Base-by-base conservation (phyloP, 2,797 vertebrate species). In the Ctenochaetus hawaiiensis region DNA sequence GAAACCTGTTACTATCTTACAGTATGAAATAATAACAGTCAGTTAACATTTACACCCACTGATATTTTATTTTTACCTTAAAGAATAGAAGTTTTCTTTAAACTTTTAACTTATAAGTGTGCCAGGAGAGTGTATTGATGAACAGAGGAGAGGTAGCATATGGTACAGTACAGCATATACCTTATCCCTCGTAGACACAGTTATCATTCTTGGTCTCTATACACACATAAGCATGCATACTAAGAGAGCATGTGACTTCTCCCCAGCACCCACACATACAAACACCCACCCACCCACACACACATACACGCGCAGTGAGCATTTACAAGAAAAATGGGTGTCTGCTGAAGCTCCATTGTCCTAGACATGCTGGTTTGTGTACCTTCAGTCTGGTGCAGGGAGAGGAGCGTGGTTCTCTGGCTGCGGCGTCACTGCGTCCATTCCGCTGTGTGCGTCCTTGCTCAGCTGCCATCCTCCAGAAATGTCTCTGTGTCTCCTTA, bases 311-410 rank as follows among this genome's bases (percentile, higher is more conserved):
- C 47, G 56, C 8, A 22, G 39, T 17, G 1, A 45, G 4, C 37
- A 61, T 56, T 9, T 10, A 18, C 5, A 37, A 30, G 10, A 57
- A 37, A 65, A 44, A 67, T 12, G 63, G 45, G 13, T 54, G 39
- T 57, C 13, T 73, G 49, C 60, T 62, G 14, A 11, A 66, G 56
- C n/a, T n/a, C n/a, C 18, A 49, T 41, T 20, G 23, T 48, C 45
- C 18, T n/a, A 13, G 14, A 34, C 26, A 58, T 47, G 20, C 39
- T 51, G 26, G 44, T 57, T 39, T 53, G 26, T 58, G 44, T 91
- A 93, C 93, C 93, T 91, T 94, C 22, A 94, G 85, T 78, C 91
- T 89, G 72, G 80, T 86, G 84, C 86, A 86, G 47, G 90, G 58
- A 61, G 90, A 63, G 30, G 86, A 64, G 39, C 54, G 76, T 1